These are phyloP conservation scores for Pteronura brasiliensis DNA, from an alignment of 2,113 vertebrate species.

Conservation along the genomic window DNA sequence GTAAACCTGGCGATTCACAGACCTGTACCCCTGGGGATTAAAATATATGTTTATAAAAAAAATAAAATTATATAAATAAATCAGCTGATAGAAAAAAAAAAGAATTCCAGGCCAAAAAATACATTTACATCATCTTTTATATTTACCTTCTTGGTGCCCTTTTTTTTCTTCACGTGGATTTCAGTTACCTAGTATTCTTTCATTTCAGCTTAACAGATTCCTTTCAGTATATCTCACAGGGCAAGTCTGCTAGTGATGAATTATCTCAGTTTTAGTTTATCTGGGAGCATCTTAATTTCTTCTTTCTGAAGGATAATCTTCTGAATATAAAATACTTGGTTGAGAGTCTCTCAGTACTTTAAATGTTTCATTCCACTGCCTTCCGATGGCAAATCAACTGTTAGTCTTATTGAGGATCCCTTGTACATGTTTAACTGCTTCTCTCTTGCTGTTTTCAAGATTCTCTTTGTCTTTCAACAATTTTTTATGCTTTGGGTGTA, in stretches of 20 bases:
- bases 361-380: neutral
- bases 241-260: neutral
- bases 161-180: neutral
- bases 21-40: no score
- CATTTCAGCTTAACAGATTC: neutral
- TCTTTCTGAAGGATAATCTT: neutral
- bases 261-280: neutral
- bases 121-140: neutral
- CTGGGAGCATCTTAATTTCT: neutral
- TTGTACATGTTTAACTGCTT: neutral
- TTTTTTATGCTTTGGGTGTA: neutral
- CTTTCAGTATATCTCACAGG: neutral
- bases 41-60: no score
- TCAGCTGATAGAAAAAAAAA: neutral
- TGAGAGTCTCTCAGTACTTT: neutral
- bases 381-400: neutral
- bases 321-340: neutral
- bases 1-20: no score
- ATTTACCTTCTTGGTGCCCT: neutral
- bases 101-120: neutral
- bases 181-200: neutral
- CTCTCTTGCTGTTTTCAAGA: neutral
- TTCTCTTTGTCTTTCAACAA: neutral
- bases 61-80: no score
- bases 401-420: neutral